Evolutionary conservation across 1,140 invertebrate genomes (phyloP).

Genomic region (Saxidomus purpurata): DNA sequence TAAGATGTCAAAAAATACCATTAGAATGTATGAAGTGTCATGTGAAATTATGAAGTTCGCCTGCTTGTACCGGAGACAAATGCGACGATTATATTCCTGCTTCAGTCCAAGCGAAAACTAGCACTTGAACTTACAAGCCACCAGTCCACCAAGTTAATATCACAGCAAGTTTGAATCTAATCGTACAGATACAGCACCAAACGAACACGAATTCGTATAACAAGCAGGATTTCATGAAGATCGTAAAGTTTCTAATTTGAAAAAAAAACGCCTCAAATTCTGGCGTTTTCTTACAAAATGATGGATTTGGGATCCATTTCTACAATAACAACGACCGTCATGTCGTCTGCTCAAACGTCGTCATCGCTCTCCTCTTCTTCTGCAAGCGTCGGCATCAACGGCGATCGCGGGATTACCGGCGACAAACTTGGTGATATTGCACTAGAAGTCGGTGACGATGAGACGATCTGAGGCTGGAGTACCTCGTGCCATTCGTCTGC

Average conservation of each 20-base stretch:
- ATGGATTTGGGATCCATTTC: slow-evolving; percentile 50
- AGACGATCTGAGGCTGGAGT: slow-evolving; percentile 40
- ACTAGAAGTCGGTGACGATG: slow-evolving; percentile 51
- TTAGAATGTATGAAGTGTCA: too few species aligned
- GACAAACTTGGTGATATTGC: slow-evolving; percentile 65
- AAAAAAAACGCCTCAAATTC: neutral
- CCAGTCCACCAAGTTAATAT: too few species aligned
- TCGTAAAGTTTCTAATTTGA: neutral
- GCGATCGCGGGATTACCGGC: slow-evolving; percentile 65
- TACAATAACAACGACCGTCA: neutral
- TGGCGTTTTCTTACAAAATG: neutral
- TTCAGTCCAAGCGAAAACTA: too few species aligned
- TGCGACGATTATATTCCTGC: too few species aligned
- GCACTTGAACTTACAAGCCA: too few species aligned
- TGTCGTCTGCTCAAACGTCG: slow-evolving; percentile 6
- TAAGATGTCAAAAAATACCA: too few species aligned
- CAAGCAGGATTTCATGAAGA: neutral
- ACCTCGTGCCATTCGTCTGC: slow-evolving; percentile 59
- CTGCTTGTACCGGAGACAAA: too few species aligned
- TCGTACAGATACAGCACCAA: neutral
- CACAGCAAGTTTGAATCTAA: neutral
- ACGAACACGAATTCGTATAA: neutral
- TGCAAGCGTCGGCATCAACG: slow-evolving; percentile 62
- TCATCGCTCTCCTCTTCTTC: slow-evolving; percentile 64
- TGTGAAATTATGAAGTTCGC: too few species aligned